These are phyloP conservation scores for Darevskia mixta DNA, from an alignment of 2,797 vertebrate genomes.

Conservation along the genomic window DNA sequence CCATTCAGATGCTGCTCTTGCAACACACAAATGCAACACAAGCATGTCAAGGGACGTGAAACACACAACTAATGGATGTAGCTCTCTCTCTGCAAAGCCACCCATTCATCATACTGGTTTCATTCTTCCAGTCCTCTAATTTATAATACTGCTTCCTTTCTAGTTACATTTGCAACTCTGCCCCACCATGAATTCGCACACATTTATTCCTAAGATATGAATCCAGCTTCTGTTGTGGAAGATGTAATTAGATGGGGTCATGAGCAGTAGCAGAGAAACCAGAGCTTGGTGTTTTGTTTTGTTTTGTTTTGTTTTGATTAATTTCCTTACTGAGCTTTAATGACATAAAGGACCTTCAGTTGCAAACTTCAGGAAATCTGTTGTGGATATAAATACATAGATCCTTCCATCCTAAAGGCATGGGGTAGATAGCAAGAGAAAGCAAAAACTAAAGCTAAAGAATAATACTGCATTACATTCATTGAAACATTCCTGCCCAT, in stretches of 20 bases:
- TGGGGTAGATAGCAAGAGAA: neutral
- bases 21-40: neutral
- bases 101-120: slow-evolving; percentile 14
- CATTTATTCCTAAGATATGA: slow-evolving; percentile 22
- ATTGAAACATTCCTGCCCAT: neutral
- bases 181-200: slow-evolving; percentile 19
- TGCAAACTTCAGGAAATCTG: neutral
- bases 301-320: slow-evolving; percentile 16
- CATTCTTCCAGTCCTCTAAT: slow-evolving; percentile 2
- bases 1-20: slow-evolving; percentile 44
- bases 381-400: neutral
- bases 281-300: neutral
- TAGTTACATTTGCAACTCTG: slow-evolving; percentile 24
- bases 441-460: neutral
- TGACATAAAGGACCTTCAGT: slow-evolving; percentile 29
- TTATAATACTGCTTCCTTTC: slow-evolving; percentile 17
- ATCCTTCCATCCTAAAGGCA: neutral
- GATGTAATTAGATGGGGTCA: slow-evolving; percentile 21
- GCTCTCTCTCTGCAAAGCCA: slow-evolving; percentile 35
- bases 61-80: slow-evolving; percentile 35
- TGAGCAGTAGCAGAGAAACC: slow-evolving; percentile 24
- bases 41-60: slow-evolving; percentile 50
- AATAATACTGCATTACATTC: neutral
- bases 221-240: slow-evolving; percentile 41
- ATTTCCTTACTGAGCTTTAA: slow-evolving; percentile 24